Percentiles rank a stretch among this genome's conserved stretches.
Conservation (phyloP, 2,888 invertebrate genomes). For the Eupithecia subfuscata region DNA sequence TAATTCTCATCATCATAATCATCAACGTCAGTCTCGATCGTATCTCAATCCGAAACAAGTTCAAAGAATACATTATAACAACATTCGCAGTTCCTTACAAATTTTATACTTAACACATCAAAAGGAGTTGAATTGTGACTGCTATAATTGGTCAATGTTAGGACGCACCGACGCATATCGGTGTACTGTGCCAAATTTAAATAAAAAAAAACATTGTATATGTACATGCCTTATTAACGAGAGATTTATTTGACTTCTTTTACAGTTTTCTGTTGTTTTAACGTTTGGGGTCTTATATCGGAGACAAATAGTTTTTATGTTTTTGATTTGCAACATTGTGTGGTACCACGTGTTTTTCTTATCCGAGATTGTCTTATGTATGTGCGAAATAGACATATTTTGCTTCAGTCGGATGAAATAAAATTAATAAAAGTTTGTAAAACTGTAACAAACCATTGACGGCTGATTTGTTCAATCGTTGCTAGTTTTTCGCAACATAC, state of each 20-base stretch:
- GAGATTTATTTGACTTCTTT: slow-evolving; percentile 70
- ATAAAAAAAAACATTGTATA: slow-evolving; percentile 68
- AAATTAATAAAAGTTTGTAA: background rate
- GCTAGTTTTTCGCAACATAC: background rate
- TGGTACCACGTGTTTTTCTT: background rate
- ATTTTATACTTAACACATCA: slow-evolving; percentile 63
- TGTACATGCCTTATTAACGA: slow-evolving; percentile 72
- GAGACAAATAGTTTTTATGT: background rate
- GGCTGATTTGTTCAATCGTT: background rate
- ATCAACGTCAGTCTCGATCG: slow-evolving; percentile 22
- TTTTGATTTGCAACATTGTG: background rate
- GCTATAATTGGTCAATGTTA: slow-evolving; percentile 65
- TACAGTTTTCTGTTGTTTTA: slow-evolving; percentile 51
- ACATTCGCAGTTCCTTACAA: slow-evolving; percentile 54
- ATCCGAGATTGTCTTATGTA: background rate
- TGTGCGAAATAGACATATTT: background rate
- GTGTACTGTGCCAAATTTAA: slow-evolving; percentile 69
- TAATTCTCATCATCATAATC: slow-evolving; percentile 11
- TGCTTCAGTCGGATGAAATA: background rate
- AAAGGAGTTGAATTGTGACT: slow-evolving; percentile 59
- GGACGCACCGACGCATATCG: slow-evolving; percentile 58
- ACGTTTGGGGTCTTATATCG: background rate
- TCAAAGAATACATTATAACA: slow-evolving; percentile 54
- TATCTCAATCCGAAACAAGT: slow-evolving; percentile 46
- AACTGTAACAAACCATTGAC: background rate